Percentiles rank a stretch among this genome's conserved stretches.
phyloP scores from a whole-genome alignment of 2,888 invertebrate genomes.

The Pseudoips prasinana region DNA sequence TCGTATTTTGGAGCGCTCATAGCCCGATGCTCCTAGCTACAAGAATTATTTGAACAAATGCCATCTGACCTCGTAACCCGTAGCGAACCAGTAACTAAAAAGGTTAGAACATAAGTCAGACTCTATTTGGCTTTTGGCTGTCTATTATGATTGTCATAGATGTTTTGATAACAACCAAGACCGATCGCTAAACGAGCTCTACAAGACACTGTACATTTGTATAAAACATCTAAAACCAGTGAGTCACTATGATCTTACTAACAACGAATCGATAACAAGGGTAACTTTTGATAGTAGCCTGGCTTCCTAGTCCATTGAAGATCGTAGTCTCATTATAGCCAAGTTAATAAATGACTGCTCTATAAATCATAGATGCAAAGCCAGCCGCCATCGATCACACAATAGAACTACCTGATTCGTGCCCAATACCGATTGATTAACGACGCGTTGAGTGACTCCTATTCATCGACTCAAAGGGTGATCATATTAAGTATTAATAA shows the following conservation, averaged over 20 bases:
- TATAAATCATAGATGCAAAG: slow-evolving; percentile 71
- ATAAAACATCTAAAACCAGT: too few relatives aligned
- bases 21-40: background rate
- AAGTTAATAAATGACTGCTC: slow-evolving; percentile 61
- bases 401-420: slow-evolving; percentile 77
- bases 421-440: slow-evolving; percentile 78
- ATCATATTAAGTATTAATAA: slow-evolving; percentile 76
- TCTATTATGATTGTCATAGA: background rate
- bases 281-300: slow-evolving; percentile 53
- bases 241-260: too few relatives aligned
- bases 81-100: slow-evolving; percentile 1
- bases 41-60: background rate
- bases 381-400: slow-evolving; percentile 65
- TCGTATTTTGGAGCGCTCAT: too few relatives aligned
- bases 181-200: background rate
- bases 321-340: slow-evolving; percentile 51
- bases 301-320: slow-evolving; percentile 43
- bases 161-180: background rate
- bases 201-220: background rate
- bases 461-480: slow-evolving; percentile 76
- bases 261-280: slow-evolving; percentile 28
- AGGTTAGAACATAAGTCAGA: background rate
- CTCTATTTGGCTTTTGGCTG: background rate
- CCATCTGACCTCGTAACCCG: background rate
- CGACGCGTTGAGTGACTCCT: slow-evolving; percentile 79